Evolutionary conservation across 2,113 vertebrate genomes (phyloP).

Genomic region (Podocnemis expansa): DNA sequence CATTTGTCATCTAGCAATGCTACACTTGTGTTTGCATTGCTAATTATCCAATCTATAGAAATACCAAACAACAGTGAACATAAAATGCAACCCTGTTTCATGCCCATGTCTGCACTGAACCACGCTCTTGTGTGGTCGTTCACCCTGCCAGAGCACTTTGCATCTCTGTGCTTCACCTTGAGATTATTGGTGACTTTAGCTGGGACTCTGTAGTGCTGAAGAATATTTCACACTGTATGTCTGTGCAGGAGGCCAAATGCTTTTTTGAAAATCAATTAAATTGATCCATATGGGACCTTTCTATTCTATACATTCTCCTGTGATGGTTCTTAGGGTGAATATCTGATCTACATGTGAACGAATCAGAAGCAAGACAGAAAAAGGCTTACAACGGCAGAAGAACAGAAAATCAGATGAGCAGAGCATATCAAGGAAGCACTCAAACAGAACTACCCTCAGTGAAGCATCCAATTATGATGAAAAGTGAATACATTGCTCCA

Average conservation of each 20-base stretch:
- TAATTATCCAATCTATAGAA: too few relatives aligned
- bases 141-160: too few relatives aligned
- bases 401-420: not conserved
- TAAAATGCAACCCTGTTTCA: too few relatives aligned
- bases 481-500: not conserved
- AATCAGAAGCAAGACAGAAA: not conserved
- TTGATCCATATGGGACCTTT: not conserved
- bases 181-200: too few relatives aligned
- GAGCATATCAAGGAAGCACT: not conserved
- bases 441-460: not conserved
- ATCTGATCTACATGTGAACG: not conserved
- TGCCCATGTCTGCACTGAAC: too few relatives aligned
- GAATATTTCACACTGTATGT: not conserved
- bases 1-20: too few relatives aligned
- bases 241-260: too few relatives aligned
- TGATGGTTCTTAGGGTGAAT: not conserved
- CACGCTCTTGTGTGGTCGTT: too few relatives aligned
- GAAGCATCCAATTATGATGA: not conserved
- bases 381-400: not conserved
- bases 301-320: not conserved
- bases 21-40: too few relatives aligned
- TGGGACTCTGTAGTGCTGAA: too few relatives aligned
- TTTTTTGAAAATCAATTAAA: not conserved
- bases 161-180: too few relatives aligned
- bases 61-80: too few relatives aligned